A percentile compares a stretch with the other conserved stretches of the same genome.
These are phyloP conservation scores for Microcebus ravelobensis DNA, from an alignment of 2,113 vertebrate species.

Conservation along the genomic window DNA sequence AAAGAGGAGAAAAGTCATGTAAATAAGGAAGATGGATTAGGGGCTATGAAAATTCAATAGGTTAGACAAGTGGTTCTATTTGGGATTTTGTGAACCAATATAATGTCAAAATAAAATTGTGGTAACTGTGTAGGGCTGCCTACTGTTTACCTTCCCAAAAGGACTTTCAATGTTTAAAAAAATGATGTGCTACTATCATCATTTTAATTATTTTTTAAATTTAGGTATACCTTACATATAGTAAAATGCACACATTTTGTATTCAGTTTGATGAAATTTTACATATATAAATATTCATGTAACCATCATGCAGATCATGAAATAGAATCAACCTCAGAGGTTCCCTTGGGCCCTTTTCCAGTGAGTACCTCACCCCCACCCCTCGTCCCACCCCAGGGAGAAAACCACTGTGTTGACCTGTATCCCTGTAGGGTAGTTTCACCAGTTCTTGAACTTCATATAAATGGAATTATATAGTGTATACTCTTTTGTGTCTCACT, in stretches of 20 bases:
- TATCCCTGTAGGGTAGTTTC: background rate
- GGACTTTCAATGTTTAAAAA: background rate
- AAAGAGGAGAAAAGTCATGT: background rate
- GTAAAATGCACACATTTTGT: background rate
- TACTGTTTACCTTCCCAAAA: background rate
- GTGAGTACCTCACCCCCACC: background rate
- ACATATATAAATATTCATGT: background rate
- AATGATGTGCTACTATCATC: background rate
- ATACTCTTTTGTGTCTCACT: background rate
- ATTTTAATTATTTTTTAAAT: background rate
- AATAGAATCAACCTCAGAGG: background rate
- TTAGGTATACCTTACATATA: background rate
- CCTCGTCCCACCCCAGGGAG: fast-evolving
- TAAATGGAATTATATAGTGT: background rate
- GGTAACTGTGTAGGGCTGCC: background rate
- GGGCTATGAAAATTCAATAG: background rate
- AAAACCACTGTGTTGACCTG: background rate
- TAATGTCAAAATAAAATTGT: background rate
- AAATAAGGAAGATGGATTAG: background rate
- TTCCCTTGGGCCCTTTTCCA: background rate
- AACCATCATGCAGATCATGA: background rate
- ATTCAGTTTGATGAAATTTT: background rate
- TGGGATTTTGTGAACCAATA: background rate
- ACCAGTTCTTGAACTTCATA: background rate
- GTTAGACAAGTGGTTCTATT: background rate